Percentiles rank a stretch among this genome's conserved stretches.
These are phyloP conservation scores for Pseudachorutes palmiensis DNA, from an alignment of 1,140 invertebrate species.

Conservation along the genomic window DNA sequence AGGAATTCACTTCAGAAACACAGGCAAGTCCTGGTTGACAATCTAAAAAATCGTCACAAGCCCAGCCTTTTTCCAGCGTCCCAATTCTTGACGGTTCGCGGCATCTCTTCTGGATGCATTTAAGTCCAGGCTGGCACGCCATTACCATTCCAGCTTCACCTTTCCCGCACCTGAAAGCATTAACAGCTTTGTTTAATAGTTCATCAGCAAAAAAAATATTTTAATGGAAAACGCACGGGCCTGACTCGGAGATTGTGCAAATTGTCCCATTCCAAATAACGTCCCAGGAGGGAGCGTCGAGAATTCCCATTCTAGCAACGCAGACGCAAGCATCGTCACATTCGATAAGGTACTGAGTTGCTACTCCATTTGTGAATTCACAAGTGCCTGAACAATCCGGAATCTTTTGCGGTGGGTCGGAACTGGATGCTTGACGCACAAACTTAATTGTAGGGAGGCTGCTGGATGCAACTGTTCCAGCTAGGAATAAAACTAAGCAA, in stretches of 20 bases:
- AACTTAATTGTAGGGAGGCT: background rate
- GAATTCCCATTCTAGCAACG: background rate
- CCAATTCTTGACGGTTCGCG: background rate
- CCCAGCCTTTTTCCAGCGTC: background rate
- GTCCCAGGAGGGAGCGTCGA: background rate
- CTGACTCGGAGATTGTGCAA: background rate
- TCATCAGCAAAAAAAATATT: no score
- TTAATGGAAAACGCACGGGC: no score
- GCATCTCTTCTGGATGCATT: constrained; percentile 6
- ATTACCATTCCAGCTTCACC: background rate
- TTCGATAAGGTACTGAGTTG: background rate
- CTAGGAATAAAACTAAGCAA: no score
- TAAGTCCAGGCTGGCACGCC: background rate
- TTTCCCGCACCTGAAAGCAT: background rate
- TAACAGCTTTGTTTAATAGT: no score
- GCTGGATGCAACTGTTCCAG: background rate
- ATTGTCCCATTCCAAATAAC: background rate
- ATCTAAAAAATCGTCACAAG: background rate
- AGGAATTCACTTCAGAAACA: background rate
- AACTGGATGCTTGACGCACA: background rate
- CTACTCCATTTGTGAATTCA: background rate
- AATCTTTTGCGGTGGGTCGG: background rate
- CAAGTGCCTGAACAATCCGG: background rate
- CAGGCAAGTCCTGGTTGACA: background rate
- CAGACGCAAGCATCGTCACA: constrained; percentile 1